These are phyloP conservation scores for Drosophila oshimai DNA, from an alignment of 1,140 invertebrate species.

Conservation along the genomic window DNA sequence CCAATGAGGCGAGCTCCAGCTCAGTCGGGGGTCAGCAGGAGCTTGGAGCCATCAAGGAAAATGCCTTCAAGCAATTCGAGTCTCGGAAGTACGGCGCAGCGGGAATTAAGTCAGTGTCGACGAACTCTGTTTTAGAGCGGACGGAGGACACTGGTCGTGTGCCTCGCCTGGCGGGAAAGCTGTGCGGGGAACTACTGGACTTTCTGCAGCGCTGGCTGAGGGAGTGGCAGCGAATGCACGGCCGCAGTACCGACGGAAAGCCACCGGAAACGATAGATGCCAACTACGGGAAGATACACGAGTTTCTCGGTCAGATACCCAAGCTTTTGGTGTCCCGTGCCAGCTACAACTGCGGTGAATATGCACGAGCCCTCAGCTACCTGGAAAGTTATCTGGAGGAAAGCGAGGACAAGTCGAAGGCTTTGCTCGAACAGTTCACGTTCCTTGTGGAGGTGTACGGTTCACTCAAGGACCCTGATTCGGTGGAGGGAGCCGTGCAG, in stretches of 20 bases:
- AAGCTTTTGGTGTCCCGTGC: slow-evolving; percentile 87
- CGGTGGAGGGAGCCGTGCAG: slow-evolving; percentile 88
- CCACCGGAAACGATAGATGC: slow-evolving; percentile 53
- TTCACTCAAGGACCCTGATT: slow-evolving; percentile 89
- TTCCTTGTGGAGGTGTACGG: slow-evolving; percentile 89
- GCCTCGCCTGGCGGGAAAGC: slow-evolving; percentile 84
- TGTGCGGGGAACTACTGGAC: slow-evolving; percentile 88
- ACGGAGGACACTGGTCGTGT: slow-evolving; percentile 41
- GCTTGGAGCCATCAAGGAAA: slow-evolving; percentile 5
- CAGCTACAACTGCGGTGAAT: slow-evolving; percentile 89
- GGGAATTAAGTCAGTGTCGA: background rate
- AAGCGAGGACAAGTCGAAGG: slow-evolving; percentile 82
- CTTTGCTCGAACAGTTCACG: slow-evolving; percentile 85
- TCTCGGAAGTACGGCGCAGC: slow-evolving; percentile 55
- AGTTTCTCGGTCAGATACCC: slow-evolving; percentile 85
- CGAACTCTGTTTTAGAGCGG: background rate
- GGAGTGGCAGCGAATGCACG: slow-evolving; percentile 84
- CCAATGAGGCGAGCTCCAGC: slow-evolving; percentile 31
- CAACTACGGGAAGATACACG: slow-evolving; percentile 80
- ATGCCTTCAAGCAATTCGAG: slow-evolving; percentile 51
- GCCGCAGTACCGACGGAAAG: slow-evolving; percentile 50
- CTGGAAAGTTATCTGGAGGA: slow-evolving; percentile 87
- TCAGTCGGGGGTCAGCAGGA: background rate
- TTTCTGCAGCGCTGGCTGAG: slow-evolving; percentile 89
- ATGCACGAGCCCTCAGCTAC: slow-evolving; percentile 89